Evolutionary conservation across 2,797 vertebrate genomes (phyloP).

Genomic region (Octomys mimax): DNA sequence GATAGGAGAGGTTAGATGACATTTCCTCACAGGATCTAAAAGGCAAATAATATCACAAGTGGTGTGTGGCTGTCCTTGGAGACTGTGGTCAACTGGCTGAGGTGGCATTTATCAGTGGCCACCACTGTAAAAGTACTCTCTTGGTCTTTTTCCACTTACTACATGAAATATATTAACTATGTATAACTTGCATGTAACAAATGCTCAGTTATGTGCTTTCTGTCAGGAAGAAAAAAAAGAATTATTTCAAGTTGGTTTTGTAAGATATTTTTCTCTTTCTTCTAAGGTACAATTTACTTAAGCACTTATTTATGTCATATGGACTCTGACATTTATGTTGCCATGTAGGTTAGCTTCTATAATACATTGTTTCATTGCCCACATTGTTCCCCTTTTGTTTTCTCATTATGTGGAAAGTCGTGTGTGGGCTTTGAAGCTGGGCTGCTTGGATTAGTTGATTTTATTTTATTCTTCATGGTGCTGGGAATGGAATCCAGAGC

Average conservation of each 20-base stretch:
- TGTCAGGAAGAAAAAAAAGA: neutral
- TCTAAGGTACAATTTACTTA: neutral
- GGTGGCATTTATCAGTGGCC: neutral
- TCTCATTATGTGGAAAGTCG: neutral
- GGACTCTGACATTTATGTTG: neutral
- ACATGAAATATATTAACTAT: neutral
- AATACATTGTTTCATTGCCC: neutral
- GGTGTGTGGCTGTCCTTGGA: neutral
- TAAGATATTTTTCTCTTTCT: neutral
- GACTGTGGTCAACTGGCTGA: neutral
- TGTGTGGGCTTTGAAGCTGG: neutral
- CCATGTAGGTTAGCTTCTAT: neutral
- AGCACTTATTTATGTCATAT: neutral
- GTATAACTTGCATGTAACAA: neutral
- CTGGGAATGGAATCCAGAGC: neutral
- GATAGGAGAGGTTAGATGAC: neutral
- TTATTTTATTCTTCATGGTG: neutral
- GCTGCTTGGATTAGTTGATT: neutral
- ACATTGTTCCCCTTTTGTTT: neutral
- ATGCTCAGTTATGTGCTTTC: neutral
- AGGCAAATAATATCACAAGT: neutral
- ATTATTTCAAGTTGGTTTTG: neutral
- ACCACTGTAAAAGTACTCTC: neutral
- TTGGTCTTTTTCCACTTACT: neutral
- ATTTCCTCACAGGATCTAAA: neutral